A percentile compares a stretch with the other conserved stretches of the same genome.
Evolutionary conservation across 2,113 vertebrate species (phyloP).

Genomic region (Sminthopsis crassicaudata): DNA sequence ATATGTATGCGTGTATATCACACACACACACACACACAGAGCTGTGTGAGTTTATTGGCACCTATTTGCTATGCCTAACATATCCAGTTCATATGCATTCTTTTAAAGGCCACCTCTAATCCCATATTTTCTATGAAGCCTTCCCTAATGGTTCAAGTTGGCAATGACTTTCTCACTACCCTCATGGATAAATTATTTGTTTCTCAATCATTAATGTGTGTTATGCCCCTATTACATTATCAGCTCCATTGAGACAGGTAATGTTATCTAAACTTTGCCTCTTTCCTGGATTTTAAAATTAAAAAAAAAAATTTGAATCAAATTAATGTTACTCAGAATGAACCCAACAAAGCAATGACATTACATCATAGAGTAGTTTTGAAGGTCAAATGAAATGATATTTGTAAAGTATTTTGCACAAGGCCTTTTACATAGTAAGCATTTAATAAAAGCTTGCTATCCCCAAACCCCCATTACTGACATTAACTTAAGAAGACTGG

Average conservation of each 20-base stretch:
- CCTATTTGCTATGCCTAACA: too few relatives aligned
- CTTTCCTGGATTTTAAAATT: background rate
- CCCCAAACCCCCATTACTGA: background rate
- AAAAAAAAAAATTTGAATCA: background rate
- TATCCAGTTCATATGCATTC: background rate
- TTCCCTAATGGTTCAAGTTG: background rate
- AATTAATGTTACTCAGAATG: background rate
- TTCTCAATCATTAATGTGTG: background rate
- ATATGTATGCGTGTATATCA: too few relatives aligned
- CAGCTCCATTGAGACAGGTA: background rate
- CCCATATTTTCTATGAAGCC: background rate
- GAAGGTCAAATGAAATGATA: background rate
- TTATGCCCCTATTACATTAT: background rate
- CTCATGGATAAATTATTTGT: background rate
- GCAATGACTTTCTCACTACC: background rate
- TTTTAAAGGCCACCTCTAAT: background rate
- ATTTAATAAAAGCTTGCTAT: background rate
- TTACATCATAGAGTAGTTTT: background rate
- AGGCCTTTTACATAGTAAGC: background rate
- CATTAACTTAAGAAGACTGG: background rate
- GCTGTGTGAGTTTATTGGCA: too few relatives aligned
- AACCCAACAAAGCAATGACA: background rate
- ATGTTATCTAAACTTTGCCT: background rate
- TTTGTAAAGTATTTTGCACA: background rate
- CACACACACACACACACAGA: too few relatives aligned